phyloP scores from a whole-genome alignment of 2,113 vertebrate genomes.

The Sialia sialis region DNA sequence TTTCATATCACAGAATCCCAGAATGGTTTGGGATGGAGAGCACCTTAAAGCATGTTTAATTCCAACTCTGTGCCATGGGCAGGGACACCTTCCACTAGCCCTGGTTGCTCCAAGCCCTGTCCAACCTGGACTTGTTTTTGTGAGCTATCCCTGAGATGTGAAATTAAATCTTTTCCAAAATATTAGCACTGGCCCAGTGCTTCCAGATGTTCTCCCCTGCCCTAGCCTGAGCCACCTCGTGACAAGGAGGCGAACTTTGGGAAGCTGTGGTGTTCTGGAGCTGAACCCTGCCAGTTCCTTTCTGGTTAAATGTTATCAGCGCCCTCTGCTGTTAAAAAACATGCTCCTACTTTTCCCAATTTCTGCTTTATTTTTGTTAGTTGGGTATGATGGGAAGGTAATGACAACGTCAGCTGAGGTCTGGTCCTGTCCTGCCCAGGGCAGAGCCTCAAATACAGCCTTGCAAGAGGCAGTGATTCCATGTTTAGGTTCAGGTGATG shows the following conservation, averaged over 20 bases:
- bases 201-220: background rate
- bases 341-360: too few species aligned
- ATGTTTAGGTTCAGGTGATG: accelerated
- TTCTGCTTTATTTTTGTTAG: accelerated
- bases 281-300: accelerated
- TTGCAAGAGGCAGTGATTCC: accelerated
- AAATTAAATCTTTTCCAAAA: background rate
- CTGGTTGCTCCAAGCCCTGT: background rate
- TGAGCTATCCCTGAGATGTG: background rate
- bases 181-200: accelerated
- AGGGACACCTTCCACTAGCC: background rate
- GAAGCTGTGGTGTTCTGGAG: accelerated
- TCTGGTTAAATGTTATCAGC: background rate
- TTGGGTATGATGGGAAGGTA: background rate
- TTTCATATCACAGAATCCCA: background rate
- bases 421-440: accelerated
- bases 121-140: background rate
- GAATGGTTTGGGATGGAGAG: background rate
- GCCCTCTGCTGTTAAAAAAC: slow-evolving; percentile 5
- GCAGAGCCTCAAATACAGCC: accelerated
- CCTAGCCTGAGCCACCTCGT: accelerated
- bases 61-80: accelerated
- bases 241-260: background rate
- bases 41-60: background rate
- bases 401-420: accelerated